Evolutionary conservation across 2,797 vertebrate genomes (phyloP).

Genomic region (Vireo griseus): DNA sequence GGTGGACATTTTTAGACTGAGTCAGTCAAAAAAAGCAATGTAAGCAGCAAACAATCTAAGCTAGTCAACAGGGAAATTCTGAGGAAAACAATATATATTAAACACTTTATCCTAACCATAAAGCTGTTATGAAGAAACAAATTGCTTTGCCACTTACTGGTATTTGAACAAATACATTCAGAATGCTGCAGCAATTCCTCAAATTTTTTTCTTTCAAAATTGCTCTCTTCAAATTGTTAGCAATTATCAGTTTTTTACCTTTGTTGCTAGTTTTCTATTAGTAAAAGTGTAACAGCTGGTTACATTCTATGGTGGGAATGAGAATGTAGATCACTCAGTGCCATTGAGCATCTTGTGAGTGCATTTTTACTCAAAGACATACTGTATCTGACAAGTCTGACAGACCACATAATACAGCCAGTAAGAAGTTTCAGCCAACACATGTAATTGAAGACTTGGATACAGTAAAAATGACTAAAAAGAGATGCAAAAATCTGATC

Average conservation of each 20-base stretch:
- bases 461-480: not conserved
- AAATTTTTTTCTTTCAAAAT: not conserved
- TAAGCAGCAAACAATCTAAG: not conserved
- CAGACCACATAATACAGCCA: not conserved
- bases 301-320: not conserved
- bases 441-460: not conserved
- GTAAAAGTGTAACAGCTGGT: not conserved
- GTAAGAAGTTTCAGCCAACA: not conserved
- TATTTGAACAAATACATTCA: not conserved
- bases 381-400: not conserved
- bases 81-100: not conserved
- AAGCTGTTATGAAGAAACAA: not conserved
- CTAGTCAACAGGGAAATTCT: not conserved
- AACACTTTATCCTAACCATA: not conserved
- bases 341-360: not conserved
- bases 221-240: not conserved
- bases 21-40: not conserved
- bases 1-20: not conserved
- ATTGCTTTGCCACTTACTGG: not conserved
- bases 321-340: not conserved
- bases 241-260: not conserved
- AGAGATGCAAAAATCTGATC: not conserved
- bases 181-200: not conserved
- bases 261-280: not conserved
- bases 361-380: not conserved